Evolutionary conservation across 2,797 vertebrate species (phyloP), one percentile per base, ranked within the genome.

Genomic region (Rhynchonycteris naso): DNA sequence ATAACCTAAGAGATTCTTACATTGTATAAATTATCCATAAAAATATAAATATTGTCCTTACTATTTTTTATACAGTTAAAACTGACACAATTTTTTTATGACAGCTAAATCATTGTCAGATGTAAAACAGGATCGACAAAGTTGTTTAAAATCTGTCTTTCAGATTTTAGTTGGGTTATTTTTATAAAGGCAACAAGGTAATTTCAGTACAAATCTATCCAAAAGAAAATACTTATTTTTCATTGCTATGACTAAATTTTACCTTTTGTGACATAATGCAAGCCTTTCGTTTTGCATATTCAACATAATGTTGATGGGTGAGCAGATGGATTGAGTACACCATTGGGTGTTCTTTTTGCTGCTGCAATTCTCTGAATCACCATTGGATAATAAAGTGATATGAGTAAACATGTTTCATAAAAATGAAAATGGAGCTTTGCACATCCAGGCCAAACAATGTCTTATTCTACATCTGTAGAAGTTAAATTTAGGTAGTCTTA

Each of bases 251-350:
- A 78, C 11, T 86, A 78, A 52, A 95, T 65, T 96, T 95, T 96
- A 26, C 14, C 54, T 96, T 69, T 93, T 94, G 56, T 30, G 85
- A 72, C 28, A 21, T 94, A 94, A 88, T 61, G 93, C 83, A 97
- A 96, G 85, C 1, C 72, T 78, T 85, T 96, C 4, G 43, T 79
- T 26, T 90, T 96, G 72, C 83, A 56, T 95, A 50, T 91, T 75
- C 61, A 63, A 89, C 14, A 12, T 94, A 97, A 82, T 8, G 22
- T 74, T 97, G 87, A 93, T 90, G 90, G 61, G 96, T 97, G 65
- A 98, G 95, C 92, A 98, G 96, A 98, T 97, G 96, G 81, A 85
- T 22, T 30, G 72, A 98, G 90, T 33, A 94, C 59, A 95, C 82
- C 68, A 85, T 18, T 84, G 89, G 74, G 82, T 93, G 19, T 94